Conservation (phyloP, 2,113 vertebrate species). For the Toxotes chatareus region DNA sequence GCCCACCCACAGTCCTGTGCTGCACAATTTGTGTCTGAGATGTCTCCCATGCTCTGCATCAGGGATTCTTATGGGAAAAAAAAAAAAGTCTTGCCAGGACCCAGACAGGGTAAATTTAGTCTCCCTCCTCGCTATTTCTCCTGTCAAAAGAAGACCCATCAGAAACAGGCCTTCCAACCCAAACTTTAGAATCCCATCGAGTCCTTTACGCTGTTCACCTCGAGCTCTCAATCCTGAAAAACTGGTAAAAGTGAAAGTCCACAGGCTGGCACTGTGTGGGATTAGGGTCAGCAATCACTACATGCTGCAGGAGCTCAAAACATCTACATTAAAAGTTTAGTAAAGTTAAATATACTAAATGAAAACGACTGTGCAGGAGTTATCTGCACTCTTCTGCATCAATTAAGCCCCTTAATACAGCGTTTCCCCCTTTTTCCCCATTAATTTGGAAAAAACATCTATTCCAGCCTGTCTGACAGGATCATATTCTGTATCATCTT, state of each 20-base stretch:
- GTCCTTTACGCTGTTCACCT: constrained; percentile 39
- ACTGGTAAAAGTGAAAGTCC: constrained; percentile 28
- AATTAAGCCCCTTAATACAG: not conserved
- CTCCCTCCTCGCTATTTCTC: constrained; percentile 35
- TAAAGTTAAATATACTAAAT: not conserved
- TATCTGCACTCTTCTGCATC: not conserved
- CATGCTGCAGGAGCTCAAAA: constrained; percentile 15
- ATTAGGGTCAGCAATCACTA: constrained; percentile 35
- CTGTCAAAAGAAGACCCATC: constrained; percentile 56
- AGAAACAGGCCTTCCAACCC: constrained; percentile 40
- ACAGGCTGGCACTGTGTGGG: constrained; percentile 39
- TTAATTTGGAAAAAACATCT: not conserved
- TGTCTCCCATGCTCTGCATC: constrained; percentile 67
- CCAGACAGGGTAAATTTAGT: constrained; percentile 61
- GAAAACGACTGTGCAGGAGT: not conserved
- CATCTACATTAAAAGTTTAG: constrained; percentile 4
- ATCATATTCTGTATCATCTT: not conserved
- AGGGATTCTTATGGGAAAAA: constrained; percentile 21
- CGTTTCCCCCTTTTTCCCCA: not conserved
- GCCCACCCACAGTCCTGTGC: constrained; percentile 61
- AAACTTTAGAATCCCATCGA: constrained; percentile 37
- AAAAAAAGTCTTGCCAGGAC: constrained; percentile 36
- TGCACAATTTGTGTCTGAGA: constrained; percentile 51
- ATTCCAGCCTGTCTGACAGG: not conserved
- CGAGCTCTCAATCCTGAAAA: constrained; percentile 28